A percentile compares a stretch with the other conserved stretches of the same genome.
phyloP scores from a whole-genome alignment of 2,113 vertebrate species.

The Crotophaga sulcirostris region DNA sequence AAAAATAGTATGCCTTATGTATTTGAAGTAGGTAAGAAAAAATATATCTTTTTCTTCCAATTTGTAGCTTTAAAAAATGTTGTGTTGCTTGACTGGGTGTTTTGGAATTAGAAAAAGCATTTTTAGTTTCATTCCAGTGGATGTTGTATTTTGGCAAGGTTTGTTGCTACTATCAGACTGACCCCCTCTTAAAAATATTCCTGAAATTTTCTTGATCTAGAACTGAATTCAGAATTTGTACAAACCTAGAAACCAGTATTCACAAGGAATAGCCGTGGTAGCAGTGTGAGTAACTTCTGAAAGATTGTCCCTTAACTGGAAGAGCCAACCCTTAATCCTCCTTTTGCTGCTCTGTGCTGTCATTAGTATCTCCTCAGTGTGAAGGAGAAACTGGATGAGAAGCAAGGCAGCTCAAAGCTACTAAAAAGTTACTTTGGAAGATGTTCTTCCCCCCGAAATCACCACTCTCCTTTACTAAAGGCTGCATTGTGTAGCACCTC shows the following conservation, averaged over 20 bases:
- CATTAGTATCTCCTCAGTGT: neutral
- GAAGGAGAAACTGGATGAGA: neutral
- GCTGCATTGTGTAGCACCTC: neutral
- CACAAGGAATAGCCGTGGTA: neutral
- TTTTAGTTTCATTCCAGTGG: neutral
- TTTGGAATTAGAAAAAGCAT: neutral
- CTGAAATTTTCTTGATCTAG: neutral
- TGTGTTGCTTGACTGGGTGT: neutral
- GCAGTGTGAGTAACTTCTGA: neutral
- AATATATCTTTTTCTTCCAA: neutral
- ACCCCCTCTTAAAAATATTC: neutral
- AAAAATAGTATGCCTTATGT: neutral
- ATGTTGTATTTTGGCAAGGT: neutral
- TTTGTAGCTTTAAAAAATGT: neutral
- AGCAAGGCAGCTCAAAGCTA: neutral
- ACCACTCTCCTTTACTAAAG: neutral
- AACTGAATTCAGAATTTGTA: neutral
- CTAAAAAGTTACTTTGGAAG: neutral
- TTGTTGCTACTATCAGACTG: neutral
- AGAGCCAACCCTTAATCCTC: neutral
- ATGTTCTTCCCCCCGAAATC: neutral
- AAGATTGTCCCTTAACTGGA: neutral
- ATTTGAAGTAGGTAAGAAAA: neutral
- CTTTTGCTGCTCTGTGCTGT: neutral
- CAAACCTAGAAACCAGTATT: neutral